These are phyloP conservation scores for Pseudocheirus occidentalis DNA, from an alignment of 2,797 vertebrate genomes.

Conservation along the genomic window DNA sequence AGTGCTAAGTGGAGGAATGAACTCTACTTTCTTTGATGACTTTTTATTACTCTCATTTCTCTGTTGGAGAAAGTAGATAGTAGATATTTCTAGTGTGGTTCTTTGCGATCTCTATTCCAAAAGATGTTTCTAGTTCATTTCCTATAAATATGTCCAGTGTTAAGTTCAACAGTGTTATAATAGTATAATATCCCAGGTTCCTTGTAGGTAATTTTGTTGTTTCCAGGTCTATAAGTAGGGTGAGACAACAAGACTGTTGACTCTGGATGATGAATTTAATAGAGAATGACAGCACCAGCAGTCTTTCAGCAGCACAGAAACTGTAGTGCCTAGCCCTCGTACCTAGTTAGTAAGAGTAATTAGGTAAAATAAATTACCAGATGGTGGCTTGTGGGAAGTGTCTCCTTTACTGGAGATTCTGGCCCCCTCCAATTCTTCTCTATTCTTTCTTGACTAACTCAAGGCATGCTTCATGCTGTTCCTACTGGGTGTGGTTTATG, in stretches of 20 bases:
- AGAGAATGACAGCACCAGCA: neutral
- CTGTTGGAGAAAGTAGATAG: constrained; percentile 25
- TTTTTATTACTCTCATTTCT: constrained; percentile 11
- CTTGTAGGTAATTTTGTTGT: constrained; percentile 13
- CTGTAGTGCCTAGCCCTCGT: neutral
- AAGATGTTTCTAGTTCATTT: constrained; percentile 37
- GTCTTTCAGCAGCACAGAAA: neutral
- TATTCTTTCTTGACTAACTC: neutral
- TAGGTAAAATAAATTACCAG: neutral
- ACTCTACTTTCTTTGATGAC: constrained; percentile 7
- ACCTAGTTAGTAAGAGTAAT: neutral
- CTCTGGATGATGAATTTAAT: neutral
- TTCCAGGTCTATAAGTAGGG: neutral
- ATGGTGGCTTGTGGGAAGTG: neutral
- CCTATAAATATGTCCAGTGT: constrained; percentile 28
- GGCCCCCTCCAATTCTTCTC: neutral
- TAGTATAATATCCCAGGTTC: neutral
- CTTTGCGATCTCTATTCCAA: constrained; percentile 16
- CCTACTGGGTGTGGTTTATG: neutral
- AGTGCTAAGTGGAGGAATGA: neutral
- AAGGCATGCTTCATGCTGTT: neutral
- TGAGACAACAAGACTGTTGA: neutral
- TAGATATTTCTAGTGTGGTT: neutral
- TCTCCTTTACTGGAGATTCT: neutral
- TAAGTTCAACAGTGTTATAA: constrained; percentile 13